These are phyloP conservation scores for Theropithecus gelada DNA, from an alignment of 2,113 vertebrate genomes.

Conservation along the genomic window DNA sequence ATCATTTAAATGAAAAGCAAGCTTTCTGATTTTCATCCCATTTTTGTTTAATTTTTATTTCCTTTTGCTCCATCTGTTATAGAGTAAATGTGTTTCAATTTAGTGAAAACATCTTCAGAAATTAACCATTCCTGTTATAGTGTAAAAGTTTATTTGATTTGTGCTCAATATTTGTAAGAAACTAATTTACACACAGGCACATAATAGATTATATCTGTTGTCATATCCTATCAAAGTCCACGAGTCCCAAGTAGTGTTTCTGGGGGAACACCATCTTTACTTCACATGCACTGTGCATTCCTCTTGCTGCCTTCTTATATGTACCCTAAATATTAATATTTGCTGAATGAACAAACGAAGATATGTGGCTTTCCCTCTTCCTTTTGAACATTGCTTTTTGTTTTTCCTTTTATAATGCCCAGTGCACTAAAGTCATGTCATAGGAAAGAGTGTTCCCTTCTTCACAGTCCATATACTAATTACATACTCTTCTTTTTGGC, in stretches of 20 bases:
- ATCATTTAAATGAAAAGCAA: constrained; percentile 37
- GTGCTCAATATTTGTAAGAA: background rate
- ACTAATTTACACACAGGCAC: no score
- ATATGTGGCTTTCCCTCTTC: background rate
- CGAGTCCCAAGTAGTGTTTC: background rate
- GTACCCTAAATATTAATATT: background rate
- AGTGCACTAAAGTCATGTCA: background rate
- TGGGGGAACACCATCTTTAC: background rate
- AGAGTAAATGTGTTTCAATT: constrained; percentile 32
- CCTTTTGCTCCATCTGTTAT: constrained; percentile 19
- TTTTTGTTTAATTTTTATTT: constrained; percentile 48
- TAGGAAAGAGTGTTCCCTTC: background rate
- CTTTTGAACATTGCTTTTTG: background rate
- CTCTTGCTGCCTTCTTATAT: background rate
- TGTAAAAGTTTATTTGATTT: constrained; percentile 27
- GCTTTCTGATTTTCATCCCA: background rate
- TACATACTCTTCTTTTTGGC: background rate
- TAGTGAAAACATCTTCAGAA: constrained; percentile 54
- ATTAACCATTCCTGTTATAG: background rate
- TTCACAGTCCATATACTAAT: background rate
- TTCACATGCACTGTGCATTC: background rate
- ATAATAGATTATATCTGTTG: background rate
- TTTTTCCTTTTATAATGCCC: background rate
- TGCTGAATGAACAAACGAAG: background rate
- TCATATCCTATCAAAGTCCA: background rate